Conservation (phyloP, 2,888 invertebrate species). For the Pollenia labialis region DNA sequence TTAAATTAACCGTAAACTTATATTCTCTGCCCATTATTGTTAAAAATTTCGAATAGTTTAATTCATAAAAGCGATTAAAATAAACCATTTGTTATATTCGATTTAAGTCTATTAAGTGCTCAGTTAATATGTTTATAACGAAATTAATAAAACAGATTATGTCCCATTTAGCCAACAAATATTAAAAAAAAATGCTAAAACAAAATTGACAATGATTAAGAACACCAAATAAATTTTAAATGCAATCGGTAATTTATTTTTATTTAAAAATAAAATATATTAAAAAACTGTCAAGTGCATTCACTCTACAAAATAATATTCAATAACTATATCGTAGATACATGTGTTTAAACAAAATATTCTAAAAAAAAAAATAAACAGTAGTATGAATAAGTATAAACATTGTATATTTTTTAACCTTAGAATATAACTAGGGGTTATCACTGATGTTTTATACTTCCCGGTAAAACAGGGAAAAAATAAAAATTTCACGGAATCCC, state of each 20-base stretch:
- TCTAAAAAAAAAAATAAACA: no score
- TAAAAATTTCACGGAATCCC: no score
- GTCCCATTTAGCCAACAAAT: background rate
- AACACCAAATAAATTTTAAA: slow-evolving; percentile 18
- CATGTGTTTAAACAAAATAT: background rate
- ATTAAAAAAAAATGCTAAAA: background rate
- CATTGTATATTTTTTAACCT: no score
- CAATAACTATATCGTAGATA: background rate
- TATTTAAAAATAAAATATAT: slow-evolving; percentile 10
- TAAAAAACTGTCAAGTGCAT: background rate
- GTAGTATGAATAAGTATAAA: no score
- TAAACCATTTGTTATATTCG: slow-evolving; percentile 48
- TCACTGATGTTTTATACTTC: no score
- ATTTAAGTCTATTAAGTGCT: slow-evolving; percentile 10
- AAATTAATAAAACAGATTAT: background rate
- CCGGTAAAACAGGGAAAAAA: no score
- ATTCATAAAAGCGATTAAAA: background rate
- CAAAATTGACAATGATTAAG: slow-evolving; percentile 36
- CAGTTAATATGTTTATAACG: slow-evolving; percentile 16
- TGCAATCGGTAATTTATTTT: background rate
- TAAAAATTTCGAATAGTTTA: no score
- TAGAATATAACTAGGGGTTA: no score
- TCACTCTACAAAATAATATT: background rate
- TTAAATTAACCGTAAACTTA: no score
- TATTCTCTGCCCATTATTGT: no score